Evolutionary conservation across 2,888 invertebrate species (phyloP).

Genomic region (Macrosiphum euphorbiae): DNA sequence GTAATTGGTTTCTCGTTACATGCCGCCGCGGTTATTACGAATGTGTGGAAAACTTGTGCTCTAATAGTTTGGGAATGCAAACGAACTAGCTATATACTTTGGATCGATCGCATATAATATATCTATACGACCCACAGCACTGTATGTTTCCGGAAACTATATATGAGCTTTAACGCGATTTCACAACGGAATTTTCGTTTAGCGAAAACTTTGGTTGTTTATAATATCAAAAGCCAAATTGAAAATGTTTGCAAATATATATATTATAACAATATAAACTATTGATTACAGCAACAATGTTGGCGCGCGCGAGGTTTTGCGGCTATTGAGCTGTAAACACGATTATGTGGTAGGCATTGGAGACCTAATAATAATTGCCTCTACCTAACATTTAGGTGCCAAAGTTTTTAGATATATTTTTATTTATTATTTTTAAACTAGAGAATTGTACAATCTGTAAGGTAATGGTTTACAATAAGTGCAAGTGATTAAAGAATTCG

Average conservation of each 20-base stretch:
- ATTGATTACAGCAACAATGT: slow-evolving; percentile 1
- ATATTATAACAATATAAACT: not conserved
- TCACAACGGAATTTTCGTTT: slow-evolving; percentile 32
- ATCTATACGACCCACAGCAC: not conserved
- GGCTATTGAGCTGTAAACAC: not conserved
- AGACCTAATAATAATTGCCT: not conserved
- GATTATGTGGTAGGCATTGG: not conserved
- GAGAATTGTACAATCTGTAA: no score
- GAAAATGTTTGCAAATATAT: slow-evolving; percentile 24
- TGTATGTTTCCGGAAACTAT: not conserved
- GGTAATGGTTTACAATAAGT: no score
- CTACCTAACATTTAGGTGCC: not conserved
- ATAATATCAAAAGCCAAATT: not conserved
- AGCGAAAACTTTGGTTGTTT: not conserved
- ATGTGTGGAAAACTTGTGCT: slow-evolving; percentile 33
- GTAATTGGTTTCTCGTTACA: not conserved
- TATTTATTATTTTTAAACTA: no score
- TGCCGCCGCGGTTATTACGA: not conserved
- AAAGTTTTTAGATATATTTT: not conserved
- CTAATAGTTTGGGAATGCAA: slow-evolving; percentile 16
- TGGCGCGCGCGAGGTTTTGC: not conserved
- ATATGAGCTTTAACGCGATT: not conserved
- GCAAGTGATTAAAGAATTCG: no score
- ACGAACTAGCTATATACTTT: not conserved
- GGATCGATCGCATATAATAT: not conserved